Conservation (phyloP, 2,113 vertebrate genomes). For the Solenodon paradoxus region DNA sequence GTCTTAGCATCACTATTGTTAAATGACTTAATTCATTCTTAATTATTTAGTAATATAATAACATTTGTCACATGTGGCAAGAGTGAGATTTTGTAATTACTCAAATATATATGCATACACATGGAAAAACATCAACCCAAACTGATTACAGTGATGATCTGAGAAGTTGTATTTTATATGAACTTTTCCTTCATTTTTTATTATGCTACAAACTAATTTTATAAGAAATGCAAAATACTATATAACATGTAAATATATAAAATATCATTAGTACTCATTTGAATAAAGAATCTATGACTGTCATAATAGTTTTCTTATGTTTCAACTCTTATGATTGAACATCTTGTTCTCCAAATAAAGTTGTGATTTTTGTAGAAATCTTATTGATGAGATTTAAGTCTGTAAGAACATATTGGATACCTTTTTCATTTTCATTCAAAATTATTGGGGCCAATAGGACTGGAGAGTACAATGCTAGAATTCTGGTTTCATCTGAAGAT, state of each 20-base stretch:
- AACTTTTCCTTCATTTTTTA: not conserved
- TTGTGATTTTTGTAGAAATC: not conserved
- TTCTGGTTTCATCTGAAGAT: not conserved
- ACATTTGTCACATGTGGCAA: not conserved
- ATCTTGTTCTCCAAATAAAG: not conserved
- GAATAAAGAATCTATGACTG: not conserved
- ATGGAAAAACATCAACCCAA: not conserved
- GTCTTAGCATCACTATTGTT: not conserved
- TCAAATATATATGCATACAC: not conserved
- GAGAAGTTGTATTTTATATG: not conserved
- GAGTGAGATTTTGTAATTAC: not conserved
- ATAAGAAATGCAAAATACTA: not conserved
- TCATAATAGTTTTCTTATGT: not conserved
- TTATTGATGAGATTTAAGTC: not conserved
- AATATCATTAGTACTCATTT: not conserved
- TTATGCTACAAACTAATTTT: not conserved
- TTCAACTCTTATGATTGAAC: not conserved
- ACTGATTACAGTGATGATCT: not conserved
- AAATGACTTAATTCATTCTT: not conserved
- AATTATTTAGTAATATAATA: constrained; percentile 32
- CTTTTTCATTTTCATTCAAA: constrained; percentile 15
- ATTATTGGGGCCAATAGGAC: not conserved
- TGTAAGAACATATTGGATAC: not conserved
- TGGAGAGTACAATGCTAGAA: not conserved
- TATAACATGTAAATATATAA: not conserved